Conservation (phyloP, 2,888 invertebrate species). For the Apantesis nais region DNA sequence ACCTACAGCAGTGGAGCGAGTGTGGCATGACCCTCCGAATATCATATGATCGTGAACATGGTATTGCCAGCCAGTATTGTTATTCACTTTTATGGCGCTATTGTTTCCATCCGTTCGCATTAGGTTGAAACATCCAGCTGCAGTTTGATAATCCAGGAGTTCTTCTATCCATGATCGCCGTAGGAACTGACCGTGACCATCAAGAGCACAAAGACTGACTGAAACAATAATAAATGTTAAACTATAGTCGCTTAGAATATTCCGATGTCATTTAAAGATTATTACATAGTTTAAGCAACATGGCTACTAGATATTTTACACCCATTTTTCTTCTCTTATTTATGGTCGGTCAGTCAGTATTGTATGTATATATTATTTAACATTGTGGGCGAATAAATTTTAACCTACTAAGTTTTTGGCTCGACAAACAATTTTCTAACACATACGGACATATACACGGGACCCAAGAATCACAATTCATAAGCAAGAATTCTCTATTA, state of each 20-base stretch:
- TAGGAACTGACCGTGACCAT: conserved; percentile 58
- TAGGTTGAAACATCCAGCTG: conserved; percentile 56
- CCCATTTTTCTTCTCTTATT: not conserved
- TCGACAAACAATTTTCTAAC: too few relatives aligned
- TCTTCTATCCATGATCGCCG: conserved; percentile 54
- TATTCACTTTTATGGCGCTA: not conserved
- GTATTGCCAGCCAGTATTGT: conserved; percentile 10
- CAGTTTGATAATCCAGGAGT: conserved; percentile 50
- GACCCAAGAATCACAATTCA: not conserved
- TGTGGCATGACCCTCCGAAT: conserved; percentile 49
- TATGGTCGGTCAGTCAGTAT: too few relatives aligned
- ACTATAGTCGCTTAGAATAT: not conserved
- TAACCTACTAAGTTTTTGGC: too few relatives aligned
- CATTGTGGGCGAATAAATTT: too few relatives aligned
- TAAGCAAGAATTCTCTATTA: not conserved
- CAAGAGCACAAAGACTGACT: conserved; percentile 59
- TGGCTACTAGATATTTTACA: not conserved
- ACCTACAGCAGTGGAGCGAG: conserved; percentile 56
- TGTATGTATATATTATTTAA: too few relatives aligned
- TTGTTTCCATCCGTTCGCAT: conserved; percentile 5
- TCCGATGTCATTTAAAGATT: not conserved
- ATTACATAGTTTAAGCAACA: too few relatives aligned
- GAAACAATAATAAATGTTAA: conserved; percentile 10
- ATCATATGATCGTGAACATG: conserved; percentile 19
- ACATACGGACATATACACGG: too few relatives aligned